phyloP scores from a whole-genome alignment of 2,888 invertebrate species.

The Dryococelus australis region DNA sequence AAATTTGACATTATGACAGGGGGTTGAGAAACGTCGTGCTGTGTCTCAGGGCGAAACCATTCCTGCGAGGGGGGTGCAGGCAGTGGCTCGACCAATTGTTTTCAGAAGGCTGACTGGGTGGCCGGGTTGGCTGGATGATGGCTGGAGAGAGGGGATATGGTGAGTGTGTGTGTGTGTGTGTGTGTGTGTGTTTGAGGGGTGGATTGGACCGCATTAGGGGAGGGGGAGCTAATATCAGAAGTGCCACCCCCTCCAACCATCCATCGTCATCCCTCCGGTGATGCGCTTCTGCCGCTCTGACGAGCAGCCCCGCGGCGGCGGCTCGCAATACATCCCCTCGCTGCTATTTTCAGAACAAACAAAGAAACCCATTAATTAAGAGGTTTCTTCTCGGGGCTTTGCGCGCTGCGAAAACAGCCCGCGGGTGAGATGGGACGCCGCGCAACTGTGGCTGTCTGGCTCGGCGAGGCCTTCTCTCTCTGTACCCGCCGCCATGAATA shows the following conservation, averaged over 20 bases:
- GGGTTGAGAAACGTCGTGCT: too few species aligned
- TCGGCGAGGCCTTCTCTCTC: too few species aligned
- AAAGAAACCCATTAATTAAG: constrained; percentile 61
- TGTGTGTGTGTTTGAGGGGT: background rate
- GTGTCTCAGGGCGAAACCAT: too few species aligned
- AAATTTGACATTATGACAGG: too few species aligned
- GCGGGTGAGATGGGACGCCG: constrained; percentile 42
- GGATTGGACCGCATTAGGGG: background rate
- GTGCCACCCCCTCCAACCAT: constrained; percentile 2
- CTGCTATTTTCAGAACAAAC: constrained; percentile 59
- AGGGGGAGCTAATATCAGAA: constrained; percentile 21
- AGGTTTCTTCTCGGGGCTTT: constrained; percentile 58
- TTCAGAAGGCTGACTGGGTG: background rate
- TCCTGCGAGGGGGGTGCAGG: background rate
- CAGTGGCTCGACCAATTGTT: background rate
- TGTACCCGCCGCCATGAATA: too few species aligned
- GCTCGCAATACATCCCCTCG: constrained; percentile 46
- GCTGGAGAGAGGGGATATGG: background rate
- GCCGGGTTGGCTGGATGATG: background rate
- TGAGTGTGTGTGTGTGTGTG: background rate
- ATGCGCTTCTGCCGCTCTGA: constrained; percentile 55
- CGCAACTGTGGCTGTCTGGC: background rate
- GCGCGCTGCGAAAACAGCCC: constrained; percentile 56
- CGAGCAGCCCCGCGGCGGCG: constrained; percentile 55
- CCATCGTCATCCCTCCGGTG: constrained; percentile 38